Percentiles rank a stretch among this genome's conserved stretches.
These are phyloP conservation scores for Macropodus opercularis DNA, from an alignment of 2,797 vertebrate genomes.

Conservation along the genomic window DNA sequence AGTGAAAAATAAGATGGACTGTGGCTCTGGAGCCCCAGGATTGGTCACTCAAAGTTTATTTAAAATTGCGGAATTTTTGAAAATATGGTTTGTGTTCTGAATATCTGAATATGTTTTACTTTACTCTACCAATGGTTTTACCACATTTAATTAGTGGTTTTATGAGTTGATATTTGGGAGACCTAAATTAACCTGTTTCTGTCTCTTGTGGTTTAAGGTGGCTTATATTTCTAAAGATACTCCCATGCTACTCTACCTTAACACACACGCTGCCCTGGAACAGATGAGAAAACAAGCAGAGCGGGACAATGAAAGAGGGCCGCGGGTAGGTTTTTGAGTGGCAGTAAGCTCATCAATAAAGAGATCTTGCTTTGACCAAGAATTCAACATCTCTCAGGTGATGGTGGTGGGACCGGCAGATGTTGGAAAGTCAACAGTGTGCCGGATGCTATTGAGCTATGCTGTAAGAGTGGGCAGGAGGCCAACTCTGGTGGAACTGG, in stretches of 20 bases:
- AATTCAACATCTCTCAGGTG: conserved; percentile 77
- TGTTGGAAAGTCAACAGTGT: conserved; percentile 96
- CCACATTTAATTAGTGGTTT: not conserved
- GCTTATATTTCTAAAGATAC: conserved; percentile 89
- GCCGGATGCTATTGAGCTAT: conserved; percentile 92
- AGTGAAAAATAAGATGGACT: too few species aligned
- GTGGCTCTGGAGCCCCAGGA: too few species aligned
- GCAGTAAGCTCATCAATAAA: not conserved
- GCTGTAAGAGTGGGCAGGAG: conserved; percentile 93
- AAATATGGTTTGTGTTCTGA: not conserved
- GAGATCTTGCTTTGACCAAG: not conserved
- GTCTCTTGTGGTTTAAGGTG: conserved; percentile 63
- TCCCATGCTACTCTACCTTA: conserved; percentile 97
- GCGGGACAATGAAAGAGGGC: conserved; percentile 93
- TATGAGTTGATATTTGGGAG: not conserved
- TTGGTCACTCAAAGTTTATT: too few species aligned
- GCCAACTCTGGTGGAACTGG: conserved; percentile 95
- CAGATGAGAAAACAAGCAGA: conserved; percentile 97
- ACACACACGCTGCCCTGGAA: conserved; percentile 95
- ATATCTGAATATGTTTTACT: not conserved
- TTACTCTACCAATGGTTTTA: not conserved
- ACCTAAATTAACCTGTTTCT: conserved; percentile 18
- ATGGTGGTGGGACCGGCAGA: conserved; percentile 98
- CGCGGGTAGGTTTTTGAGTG: conserved; percentile 81
- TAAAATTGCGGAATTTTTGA: too few species aligned